A percentile compares a stretch with the other conserved stretches of the same genome.
Conservation (phyloP, 64 coral and sea anemone species). For the Actinia tenebrosa region DNA sequence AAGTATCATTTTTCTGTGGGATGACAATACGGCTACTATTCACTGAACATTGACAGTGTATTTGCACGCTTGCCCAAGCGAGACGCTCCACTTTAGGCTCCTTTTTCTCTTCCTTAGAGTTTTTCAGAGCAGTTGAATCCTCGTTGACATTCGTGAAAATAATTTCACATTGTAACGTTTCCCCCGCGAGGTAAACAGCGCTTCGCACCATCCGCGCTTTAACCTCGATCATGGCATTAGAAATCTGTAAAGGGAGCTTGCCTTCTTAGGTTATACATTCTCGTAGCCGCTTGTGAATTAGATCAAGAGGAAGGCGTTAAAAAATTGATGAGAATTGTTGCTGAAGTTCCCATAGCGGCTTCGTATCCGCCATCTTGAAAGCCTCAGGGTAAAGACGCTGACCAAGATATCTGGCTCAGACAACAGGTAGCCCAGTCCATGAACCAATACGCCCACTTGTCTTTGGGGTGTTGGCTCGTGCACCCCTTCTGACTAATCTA, state of each 20-base stretch:
- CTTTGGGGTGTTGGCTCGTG: no score
- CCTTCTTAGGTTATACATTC: neutral
- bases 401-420: neutral
- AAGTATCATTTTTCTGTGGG: slow-evolving; percentile 15
- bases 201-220: slow-evolving; percentile 81
- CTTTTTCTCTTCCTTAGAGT: slow-evolving; percentile 3
- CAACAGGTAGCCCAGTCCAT: neutral
- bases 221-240: slow-evolving; percentile 85
- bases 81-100: slow-evolving; percentile 60
- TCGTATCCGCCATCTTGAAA: slow-evolving; percentile 22
- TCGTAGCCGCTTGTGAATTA: slow-evolving; percentile 1
- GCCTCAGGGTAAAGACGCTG: neutral
- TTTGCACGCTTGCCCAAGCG: slow-evolving; percentile 96
- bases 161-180: slow-evolving; percentile 88
- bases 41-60: slow-evolving; percentile 95
- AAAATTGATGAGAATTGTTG: neutral
- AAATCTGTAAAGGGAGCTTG: neutral
- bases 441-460: no score
- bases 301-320: neutral
- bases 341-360: neutral
- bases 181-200: slow-evolving; percentile 87
- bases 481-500: no score
- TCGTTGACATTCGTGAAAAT: slow-evolving; percentile 69
- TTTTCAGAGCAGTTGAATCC: slow-evolving; percentile 7
- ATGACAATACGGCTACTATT: slow-evolving; percentile 71